phyloP scores from a whole-genome alignment of 2,113 vertebrate genomes.

The Rhinopomastus cyanomelas region DNA sequence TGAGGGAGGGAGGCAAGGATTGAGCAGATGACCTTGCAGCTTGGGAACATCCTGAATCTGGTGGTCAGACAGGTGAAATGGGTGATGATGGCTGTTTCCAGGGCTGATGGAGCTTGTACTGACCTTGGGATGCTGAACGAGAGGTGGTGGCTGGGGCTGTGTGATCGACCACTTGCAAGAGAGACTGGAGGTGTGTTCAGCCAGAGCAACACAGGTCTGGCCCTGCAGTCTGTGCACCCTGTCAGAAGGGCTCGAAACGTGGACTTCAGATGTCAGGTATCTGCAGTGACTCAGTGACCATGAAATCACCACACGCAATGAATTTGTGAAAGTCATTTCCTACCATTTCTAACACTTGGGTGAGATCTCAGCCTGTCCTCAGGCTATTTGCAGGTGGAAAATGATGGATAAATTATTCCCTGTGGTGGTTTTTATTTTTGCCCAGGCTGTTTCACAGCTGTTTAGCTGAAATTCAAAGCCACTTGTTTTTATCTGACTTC shows the following conservation, averaged over 20 bases:
- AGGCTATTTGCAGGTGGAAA: constrained; percentile 13
- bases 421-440: background rate
- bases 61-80: background rate
- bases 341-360: background rate
- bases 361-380: constrained; percentile 5
- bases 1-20: background rate
- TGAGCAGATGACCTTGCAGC: background rate
- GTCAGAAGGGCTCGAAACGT: background rate
- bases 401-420: background rate
- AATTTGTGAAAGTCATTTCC: constrained; percentile 1
- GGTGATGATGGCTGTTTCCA: background rate
- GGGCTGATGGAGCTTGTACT: background rate
- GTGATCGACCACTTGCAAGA: background rate
- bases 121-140: background rate
- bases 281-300: background rate
- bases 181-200: background rate
- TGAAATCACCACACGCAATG: background rate
- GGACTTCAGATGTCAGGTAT: background rate
- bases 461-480: background rate
- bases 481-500: background rate
- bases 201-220: background rate
- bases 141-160: background rate
- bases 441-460: background rate
- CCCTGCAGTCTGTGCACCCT: background rate
- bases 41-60: background rate